Base-by-base conservation (phyloP, 1,140 invertebrate genomes). In the Nasonia giraulti region DNA sequence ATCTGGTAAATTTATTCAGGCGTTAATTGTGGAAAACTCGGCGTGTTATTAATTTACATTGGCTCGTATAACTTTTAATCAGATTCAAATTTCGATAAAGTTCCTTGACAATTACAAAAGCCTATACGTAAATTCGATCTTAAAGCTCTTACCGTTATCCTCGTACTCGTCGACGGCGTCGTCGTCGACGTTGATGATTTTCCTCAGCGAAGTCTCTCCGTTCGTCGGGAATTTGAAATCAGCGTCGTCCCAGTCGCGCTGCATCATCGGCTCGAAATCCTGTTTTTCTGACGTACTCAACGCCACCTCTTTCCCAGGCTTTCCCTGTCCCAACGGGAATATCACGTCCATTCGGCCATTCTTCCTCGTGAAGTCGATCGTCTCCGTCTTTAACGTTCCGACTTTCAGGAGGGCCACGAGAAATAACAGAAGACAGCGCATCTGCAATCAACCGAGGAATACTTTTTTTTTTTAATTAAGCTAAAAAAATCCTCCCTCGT, bases 331-430 rank as follows among this genome's bases (percentile, higher is more conserved):
- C 12, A 77, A 2, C 10, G 75, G 75, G 17, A 76, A 83, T 40
- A 68, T 27, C 23, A 83, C 47, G 33, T 83, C 82, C 37, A 76
- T 47, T 69, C 40, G 33, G 2, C 23, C 74, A 81, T 85, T 85
- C 23, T 76, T 85, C 40, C 14, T 33, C 2, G 44, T 7, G 17
- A 71, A 82, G 12, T 73, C 80, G 8, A 85, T 62, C 7, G 74
- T 20, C 62, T 85, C 84, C 14, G 85, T 68, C 68, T 74, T 83
- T 31, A 83, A 47, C 31, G 8, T 83, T 12, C 47, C 69, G 71
- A 83, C 66, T 74, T 83, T 86, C 47, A 85, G n/a, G 8, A 85
- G n/a, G 1, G 62, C 12, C 2, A 78, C n/a, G 4, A 77, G 14
- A 17, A 80, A 82, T 31, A 85, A 44, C 2, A 85, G 11, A 33